Evolutionary conservation across 1,140 invertebrate species (phyloP).

Genomic region (Leguminivora glycinivorella): DNA sequence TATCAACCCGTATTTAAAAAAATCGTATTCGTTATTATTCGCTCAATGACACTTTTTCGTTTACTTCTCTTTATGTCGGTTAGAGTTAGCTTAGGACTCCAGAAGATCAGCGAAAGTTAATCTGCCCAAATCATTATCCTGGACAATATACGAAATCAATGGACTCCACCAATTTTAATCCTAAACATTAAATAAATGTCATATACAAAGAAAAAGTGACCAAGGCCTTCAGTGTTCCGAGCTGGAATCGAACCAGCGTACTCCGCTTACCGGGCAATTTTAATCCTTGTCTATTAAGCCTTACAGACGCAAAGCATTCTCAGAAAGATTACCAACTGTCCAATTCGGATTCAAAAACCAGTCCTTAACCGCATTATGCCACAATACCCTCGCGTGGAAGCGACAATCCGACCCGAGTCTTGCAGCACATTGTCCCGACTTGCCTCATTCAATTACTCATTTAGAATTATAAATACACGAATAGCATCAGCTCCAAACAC

Average conservation of each 20-base stretch:
- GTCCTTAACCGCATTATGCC: conserved; percentile 43
- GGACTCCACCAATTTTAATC: conserved; percentile 1
- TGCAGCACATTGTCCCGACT: conserved; percentile 47
- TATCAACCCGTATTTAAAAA: too few relatives aligned
- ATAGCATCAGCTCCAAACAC: conserved; percentile 45
- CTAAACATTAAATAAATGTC: too few relatives aligned
- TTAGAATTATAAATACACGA: conserved; percentile 62
- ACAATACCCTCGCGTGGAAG: conserved; percentile 56
- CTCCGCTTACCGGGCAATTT: too few relatives aligned
- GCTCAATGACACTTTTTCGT: too few relatives aligned
- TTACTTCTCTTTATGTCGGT: too few relatives aligned
- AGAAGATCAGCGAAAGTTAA: neutral
- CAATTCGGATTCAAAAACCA: conserved; percentile 34
- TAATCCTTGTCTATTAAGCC: conserved; percentile 10
- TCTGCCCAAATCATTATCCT: neutral
- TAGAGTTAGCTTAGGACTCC: neutral
- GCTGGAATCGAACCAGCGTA: too few relatives aligned
- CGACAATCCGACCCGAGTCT: conserved; percentile 58
- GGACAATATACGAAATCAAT: neutral
- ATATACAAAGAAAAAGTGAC: too few relatives aligned
- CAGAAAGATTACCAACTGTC: conserved; percentile 27
- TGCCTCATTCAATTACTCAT: conserved; percentile 58
- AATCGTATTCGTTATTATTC: too few relatives aligned
- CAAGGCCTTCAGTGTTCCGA: too few relatives aligned
- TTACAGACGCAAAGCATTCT: conserved; percentile 21